Percentiles rank a stretch among this genome's conserved stretches.
These are phyloP conservation scores for Ambastaia sidthimunki DNA, from an alignment of 2,797 vertebrate genomes.

Conservation along the genomic window DNA sequence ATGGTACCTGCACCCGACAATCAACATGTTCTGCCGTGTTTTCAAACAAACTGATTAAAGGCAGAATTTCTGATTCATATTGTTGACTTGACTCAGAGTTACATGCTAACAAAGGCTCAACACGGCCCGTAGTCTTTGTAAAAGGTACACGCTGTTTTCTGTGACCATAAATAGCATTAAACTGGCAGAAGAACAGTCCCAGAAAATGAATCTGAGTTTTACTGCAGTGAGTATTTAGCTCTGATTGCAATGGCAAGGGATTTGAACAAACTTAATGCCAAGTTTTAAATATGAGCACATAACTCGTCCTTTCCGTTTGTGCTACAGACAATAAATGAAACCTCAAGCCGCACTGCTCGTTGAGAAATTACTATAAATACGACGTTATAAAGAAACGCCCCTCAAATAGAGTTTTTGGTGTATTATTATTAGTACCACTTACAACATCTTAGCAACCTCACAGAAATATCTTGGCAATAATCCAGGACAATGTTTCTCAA, in stretches of 20 bases:
- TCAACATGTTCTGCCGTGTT: not conserved
- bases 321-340: not conserved
- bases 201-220: not conserved
- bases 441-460: too few species aligned
- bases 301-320: not conserved
- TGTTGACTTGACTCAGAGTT: constrained; percentile 33
- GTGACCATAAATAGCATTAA: constrained; percentile 43
- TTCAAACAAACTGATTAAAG: constrained; percentile 16
- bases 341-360: not conserved
- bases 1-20: not conserved
- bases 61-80: constrained; percentile 17
- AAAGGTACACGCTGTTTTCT: constrained; percentile 29
- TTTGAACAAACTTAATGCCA: not conserved
- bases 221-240: not conserved
- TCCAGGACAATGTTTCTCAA: too few species aligned
- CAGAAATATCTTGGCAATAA: too few species aligned
- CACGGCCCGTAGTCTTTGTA: constrained; percentile 22
- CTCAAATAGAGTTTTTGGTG: too few species aligned
- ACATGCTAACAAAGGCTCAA: constrained; percentile 37
- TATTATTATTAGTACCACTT: too few species aligned
- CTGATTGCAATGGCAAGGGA: not conserved
- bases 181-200: constrained; percentile 36
- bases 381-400: not conserved
- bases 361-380: not conserved
- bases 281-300: not conserved